A percentile compares a stretch with the other conserved stretches of the same genome.
Evolutionary conservation across 2,888 invertebrate species (phyloP).

Genomic region (Iselma pallidipennis): DNA sequence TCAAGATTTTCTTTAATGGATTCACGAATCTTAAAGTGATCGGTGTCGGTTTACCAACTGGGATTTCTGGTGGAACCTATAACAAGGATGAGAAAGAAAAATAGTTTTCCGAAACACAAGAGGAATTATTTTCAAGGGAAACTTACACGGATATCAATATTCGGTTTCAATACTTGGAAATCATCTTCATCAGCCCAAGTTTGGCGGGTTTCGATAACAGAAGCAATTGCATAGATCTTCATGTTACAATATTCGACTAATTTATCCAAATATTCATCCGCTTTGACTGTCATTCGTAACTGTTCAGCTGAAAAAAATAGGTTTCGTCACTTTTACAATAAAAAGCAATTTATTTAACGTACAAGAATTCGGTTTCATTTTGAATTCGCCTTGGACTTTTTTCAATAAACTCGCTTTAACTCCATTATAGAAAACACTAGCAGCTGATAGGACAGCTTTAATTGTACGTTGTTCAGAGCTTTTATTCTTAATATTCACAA

Average conservation of each 20-base stretch:
- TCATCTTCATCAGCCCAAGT: conserved; percentile 84
- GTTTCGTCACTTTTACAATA: conserved; percentile 1
- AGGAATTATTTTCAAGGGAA: neutral
- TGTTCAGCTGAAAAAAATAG: conserved; percentile 53
- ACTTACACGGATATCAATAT: conserved; percentile 67
- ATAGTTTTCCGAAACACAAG: too few relatives aligned
- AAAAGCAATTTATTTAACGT: too few relatives aligned
- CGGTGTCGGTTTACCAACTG: conserved; percentile 60
- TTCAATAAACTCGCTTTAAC: conserved; percentile 72
- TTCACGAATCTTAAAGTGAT: conserved; percentile 69
- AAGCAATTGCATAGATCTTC: conserved; percentile 77
- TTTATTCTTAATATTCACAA: conserved; percentile 68
- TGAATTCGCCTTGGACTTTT: conserved; percentile 68
- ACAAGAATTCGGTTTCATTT: conserved; percentile 67
- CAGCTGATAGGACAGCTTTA: conserved; percentile 68
- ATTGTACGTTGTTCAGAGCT: conserved; percentile 65
- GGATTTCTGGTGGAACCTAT: conserved; percentile 67
- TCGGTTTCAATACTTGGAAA: conserved; percentile 77
- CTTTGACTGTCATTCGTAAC: conserved; percentile 61
- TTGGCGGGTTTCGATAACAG: conserved; percentile 80
- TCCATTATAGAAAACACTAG: conserved; percentile 78
- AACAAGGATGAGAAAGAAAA: conserved; percentile 29
- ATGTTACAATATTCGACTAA: conserved; percentile 79
- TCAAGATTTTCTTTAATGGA: conserved; percentile 67
- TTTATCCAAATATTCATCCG: conserved; percentile 76